Base-by-base conservation (phyloP, 2,113 vertebrate genomes). In the Grammatotria lemairii region DNA sequence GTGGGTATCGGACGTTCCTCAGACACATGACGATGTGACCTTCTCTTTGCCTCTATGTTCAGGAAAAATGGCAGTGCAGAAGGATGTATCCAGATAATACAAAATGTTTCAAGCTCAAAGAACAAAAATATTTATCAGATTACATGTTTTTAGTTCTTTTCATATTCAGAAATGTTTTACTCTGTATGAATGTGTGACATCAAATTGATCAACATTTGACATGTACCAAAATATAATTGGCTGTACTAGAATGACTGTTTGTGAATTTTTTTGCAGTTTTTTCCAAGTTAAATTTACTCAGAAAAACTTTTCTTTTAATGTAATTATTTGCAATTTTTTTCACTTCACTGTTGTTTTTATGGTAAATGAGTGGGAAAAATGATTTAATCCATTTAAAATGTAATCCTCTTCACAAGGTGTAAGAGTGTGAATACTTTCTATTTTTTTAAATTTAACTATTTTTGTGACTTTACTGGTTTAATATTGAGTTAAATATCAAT, bases 371-470 rank as follows among this genome's bases (percentile, higher is more conserved):
- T 42, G 35, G 35, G n/a, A 0, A 70, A 68, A 70, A n/a, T 9
- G 3, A 21, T 73, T 73, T 26, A 9, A 26, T 73, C 40, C 8
- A 45, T 23, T 73, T 45, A 16, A 73, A 45, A 73, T 73, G 0
- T 6, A 73, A 45, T 73, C 12, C n/a, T 40, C 38, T 45, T 45
- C 35, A 45, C 21, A 45, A 16, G 13, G n/a, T 40, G n/a, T 21
- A 40, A 68, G 11, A 38, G 0, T 40, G 35, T 68, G 0, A 68
- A 68, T 1, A 70, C 12, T 42, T 70, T 70, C 12, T 68, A 3
- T 31, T 9, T 28, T 14, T 5, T 4, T 10, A 3, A 8, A 8
- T 33, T 33, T 7, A 63, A 35, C 0, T 63, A 0, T 63, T 70
- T 42, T 40, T 70, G n/a, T 21, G 35, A 70, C 35, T 68, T 68